A percentile compares a stretch with the other conserved stretches of the same genome.
Conservation (phyloP, 1,140 invertebrate species). For the Linepithema humile region DNA sequence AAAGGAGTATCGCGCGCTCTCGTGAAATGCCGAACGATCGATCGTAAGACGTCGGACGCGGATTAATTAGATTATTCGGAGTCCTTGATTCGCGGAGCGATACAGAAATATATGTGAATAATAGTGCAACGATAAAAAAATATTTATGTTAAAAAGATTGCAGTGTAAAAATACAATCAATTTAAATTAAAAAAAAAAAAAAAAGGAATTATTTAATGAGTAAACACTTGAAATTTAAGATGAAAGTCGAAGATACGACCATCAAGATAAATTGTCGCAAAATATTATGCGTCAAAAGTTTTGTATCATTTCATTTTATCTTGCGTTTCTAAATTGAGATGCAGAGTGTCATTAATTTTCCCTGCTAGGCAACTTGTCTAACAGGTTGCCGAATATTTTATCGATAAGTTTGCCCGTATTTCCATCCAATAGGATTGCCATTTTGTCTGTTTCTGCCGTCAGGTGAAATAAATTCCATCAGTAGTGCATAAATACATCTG, state of each 20-base stretch:
- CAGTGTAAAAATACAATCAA: neutral
- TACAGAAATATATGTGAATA: neutral
- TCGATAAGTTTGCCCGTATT: neutral
- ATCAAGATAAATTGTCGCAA: neutral
- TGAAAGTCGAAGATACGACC: neutral
- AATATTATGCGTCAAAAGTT: neutral
- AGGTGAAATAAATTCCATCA: slow-evolving; percentile 22
- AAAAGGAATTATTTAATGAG: neutral
- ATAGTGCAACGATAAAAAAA: neutral
- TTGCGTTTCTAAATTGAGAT: neutral
- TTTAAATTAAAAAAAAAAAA: neutral
- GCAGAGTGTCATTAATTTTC: slow-evolving; percentile 21
- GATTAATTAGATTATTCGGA: slow-evolving; percentile 38
- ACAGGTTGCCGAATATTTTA: slow-evolving; percentile 17
- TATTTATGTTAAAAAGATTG: neutral
- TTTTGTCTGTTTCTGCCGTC: slow-evolving; percentile 9
- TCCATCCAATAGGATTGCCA: neutral
- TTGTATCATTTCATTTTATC: neutral
- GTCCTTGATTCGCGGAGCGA: neutral
- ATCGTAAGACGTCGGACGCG: slow-evolving; percentile 14
- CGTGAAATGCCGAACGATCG: slow-evolving; percentile 31
- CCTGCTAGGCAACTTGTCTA: neutral
- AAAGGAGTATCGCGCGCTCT: slow-evolving; percentile 9
- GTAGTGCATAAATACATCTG: neutral
- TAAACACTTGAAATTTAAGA: neutral